Conservation (phyloP, 2,888 invertebrate genomes). For the Drosophila vallismaia region DNA sequence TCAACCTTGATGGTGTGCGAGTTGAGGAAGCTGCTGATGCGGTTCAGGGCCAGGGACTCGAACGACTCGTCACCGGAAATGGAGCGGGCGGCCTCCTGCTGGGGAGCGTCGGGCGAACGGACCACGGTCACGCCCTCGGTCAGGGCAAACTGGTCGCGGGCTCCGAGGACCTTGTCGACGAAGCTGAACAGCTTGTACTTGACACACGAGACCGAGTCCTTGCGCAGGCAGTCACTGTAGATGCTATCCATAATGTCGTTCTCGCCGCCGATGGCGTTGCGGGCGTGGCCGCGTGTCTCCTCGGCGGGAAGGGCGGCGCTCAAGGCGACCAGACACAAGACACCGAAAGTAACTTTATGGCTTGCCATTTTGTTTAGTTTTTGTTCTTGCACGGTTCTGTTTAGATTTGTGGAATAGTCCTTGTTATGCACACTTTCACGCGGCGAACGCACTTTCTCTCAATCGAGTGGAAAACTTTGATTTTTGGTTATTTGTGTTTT, state of each 20-base stretch:
- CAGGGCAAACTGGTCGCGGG: constrained; percentile 91
- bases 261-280: constrained; percentile 87
- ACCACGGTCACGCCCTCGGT: constrained; percentile 94
- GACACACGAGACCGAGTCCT: constrained; percentile 93
- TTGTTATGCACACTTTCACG: constrained; percentile 49
- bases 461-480: constrained; percentile 45
- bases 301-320: constrained; percentile 89
- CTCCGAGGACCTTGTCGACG: constrained; percentile 92
- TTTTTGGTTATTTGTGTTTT: constrained; percentile 38
- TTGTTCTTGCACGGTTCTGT: constrained; percentile 46
- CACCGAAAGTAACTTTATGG: constrained; percentile 84
- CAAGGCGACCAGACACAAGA: constrained; percentile 86
- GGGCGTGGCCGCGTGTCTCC: constrained; percentile 86
- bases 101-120: constrained; percentile 89
- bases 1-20: constrained; percentile 93
- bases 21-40: constrained; percentile 90
- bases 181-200: constrained; percentile 94
- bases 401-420: constrained; percentile 60
- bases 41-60: constrained; percentile 87
- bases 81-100: constrained; percentile 92
- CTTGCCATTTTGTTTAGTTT: constrained; percentile 82
- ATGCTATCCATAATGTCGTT: constrained; percentile 92
- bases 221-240: constrained; percentile 91
- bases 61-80: constrained; percentile 87
- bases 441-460: constrained; percentile 77